A percentile compares a stretch with the other conserved stretches of the same genome.
Conservation (phyloP, 2,797 vertebrate species). For the Picus viridis region DNA sequence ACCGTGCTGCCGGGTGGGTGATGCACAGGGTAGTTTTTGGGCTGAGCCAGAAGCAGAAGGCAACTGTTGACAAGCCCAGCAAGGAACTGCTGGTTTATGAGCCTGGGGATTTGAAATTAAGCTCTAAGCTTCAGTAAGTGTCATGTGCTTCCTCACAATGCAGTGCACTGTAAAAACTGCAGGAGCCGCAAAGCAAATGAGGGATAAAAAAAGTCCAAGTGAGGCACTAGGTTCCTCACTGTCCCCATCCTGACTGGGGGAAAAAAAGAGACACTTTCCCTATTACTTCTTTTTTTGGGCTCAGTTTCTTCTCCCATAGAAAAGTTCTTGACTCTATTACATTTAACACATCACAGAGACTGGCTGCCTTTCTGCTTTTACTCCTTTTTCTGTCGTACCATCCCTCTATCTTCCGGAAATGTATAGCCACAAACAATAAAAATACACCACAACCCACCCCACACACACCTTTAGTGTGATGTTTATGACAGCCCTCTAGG, state of each 20-base stretch:
- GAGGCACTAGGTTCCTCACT: neutral
- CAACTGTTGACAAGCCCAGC: neutral
- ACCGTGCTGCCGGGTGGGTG: fast-evolving
- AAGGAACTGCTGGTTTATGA: constrained; percentile 1
- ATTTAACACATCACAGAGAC: neutral
- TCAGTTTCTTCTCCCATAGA: neutral
- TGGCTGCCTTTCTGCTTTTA: neutral
- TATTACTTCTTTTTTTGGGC: neutral
- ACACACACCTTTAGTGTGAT: neutral
- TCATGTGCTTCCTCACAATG: neutral
- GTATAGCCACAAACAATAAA: neutral
- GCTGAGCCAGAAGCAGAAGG: neutral
- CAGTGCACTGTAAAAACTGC: neutral
- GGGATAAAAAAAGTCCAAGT: neutral
- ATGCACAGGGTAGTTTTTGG: neutral
- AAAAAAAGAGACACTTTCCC: neutral
- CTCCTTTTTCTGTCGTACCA: neutral
- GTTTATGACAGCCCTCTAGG: neutral
- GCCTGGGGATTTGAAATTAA: constrained; percentile 43
- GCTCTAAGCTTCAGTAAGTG: constrained; percentile 17
- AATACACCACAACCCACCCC: neutral
- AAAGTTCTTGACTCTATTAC: neutral
- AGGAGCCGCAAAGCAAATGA: neutral
- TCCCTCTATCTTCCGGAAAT: neutral
- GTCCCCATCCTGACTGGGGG: neutral